These are phyloP conservation scores for Gasterosteus nipponicus DNA, from an alignment of 2,113 vertebrate species.

Conservation along the genomic window DNA sequence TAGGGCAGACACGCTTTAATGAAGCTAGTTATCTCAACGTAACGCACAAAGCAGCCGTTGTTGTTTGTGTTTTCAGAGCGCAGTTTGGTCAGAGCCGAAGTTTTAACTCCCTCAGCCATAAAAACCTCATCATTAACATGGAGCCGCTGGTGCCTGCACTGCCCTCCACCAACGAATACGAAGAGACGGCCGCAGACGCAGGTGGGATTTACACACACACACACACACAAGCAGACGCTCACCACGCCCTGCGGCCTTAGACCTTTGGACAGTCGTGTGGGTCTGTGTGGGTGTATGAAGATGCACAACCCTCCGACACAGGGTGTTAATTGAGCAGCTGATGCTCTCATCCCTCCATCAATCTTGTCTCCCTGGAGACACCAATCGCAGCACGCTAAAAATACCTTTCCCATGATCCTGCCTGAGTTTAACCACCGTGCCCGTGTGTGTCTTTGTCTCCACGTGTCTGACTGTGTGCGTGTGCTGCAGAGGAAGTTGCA, in stretches of 20 bases:
- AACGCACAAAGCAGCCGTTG: neutral
- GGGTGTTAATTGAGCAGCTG: slow-evolving; percentile 76
- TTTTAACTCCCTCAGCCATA: slow-evolving; percentile 92
- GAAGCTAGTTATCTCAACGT: neutral
- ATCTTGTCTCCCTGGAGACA: slow-evolving; percentile 72
- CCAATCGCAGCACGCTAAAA: slow-evolving; percentile 77
- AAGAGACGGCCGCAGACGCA: slow-evolving; percentile 81
- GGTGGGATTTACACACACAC: slow-evolving; percentile 77
- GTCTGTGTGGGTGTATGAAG: slow-evolving; percentile 26
- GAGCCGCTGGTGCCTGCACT: slow-evolving; percentile 92
- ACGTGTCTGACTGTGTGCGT: slow-evolving; percentile 26
- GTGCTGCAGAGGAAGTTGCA: slow-evolving; percentile 19
- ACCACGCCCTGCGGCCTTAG: neutral
- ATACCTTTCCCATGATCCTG: slow-evolving; percentile 76
- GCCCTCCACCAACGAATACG: slow-evolving; percentile 88
- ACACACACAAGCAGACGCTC: neutral
- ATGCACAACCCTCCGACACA: slow-evolving; percentile 29
- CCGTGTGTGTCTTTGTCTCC: slow-evolving; percentile 21
- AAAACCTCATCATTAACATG: slow-evolving; percentile 98
- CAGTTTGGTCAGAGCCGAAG: slow-evolving; percentile 92
- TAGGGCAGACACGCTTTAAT: neutral
- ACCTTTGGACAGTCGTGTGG: slow-evolving; percentile 42
- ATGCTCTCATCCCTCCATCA: slow-evolving; percentile 66
- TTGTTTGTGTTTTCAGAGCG: slow-evolving; percentile 81
- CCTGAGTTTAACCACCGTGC: slow-evolving; percentile 53